Conservation (phyloP, 1,140 invertebrate species). For the Apis laboriosa region DNA sequence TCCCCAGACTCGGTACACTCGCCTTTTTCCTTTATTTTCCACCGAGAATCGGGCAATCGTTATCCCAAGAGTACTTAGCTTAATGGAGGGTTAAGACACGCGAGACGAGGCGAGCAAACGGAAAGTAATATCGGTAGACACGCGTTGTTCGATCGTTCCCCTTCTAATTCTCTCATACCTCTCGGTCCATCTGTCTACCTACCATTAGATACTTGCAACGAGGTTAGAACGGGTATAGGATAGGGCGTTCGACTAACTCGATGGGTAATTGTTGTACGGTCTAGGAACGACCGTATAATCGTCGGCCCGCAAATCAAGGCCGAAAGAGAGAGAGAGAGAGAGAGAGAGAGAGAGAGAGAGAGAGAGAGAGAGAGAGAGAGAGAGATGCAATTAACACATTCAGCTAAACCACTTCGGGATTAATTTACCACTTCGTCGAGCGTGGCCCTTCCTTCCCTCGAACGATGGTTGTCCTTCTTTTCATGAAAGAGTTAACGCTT, state of each 20-base stretch:
- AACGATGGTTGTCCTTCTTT: conserved; percentile 22
- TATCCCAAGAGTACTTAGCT: conserved; percentile 49
- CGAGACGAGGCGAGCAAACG: conserved; percentile 23
- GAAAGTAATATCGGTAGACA: conserved; percentile 54
- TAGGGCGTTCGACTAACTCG: conserved; percentile 28
- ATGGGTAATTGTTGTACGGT: conserved; percentile 54
- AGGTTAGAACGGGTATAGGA: too few relatives aligned
- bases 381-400: conserved; percentile 66
- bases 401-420: conserved; percentile 54
- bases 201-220: not conserved
- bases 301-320: conserved; percentile 57
- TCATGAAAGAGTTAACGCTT: not conserved
- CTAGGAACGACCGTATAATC: conserved; percentile 62
- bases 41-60: conserved; percentile 31
- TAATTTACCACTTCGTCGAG: conserved; percentile 58
- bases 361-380: conserved; percentile 41
- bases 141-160: conserved; percentile 29
- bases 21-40: conserved; percentile 26
- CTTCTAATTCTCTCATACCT: conserved; percentile 6
- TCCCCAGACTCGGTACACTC: not conserved
- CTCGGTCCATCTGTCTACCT: not conserved
- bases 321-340: conserved; percentile 30
- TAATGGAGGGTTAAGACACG: conserved; percentile 62
- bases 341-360: conserved; percentile 46
- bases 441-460: not conserved